Percentiles rank a stretch among this genome's conserved stretches.
phyloP scores from a whole-genome alignment of 2,797 vertebrate species.

The Labeo calbasu region DNA sequence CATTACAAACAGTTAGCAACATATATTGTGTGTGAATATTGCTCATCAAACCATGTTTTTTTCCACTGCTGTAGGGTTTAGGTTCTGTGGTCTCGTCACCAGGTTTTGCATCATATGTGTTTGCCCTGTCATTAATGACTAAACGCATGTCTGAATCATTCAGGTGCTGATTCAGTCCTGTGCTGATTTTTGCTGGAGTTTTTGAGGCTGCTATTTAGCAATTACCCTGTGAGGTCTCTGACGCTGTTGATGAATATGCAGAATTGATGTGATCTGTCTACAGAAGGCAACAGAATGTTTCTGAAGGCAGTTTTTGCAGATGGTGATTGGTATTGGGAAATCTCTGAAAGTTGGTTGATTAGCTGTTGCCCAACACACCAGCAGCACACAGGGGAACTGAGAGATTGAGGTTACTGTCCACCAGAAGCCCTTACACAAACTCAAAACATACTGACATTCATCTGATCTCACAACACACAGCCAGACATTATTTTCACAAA shows the following conservation, averaged over 20 bases:
- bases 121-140: background rate
- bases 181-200: background rate
- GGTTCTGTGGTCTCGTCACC: background rate
- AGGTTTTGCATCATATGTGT: background rate
- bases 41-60: background rate
- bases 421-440: constrained; percentile 11
- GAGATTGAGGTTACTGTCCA: constrained; percentile 29
- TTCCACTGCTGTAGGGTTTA: background rate
- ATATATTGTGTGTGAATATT: too few relatives aligned
- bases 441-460: constrained; percentile 22
- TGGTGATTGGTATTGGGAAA: constrained; percentile 52
- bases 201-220: constrained; percentile 15
- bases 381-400: constrained; percentile 51
- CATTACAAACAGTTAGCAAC: background rate
- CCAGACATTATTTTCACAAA: background rate
- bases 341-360: constrained; percentile 57
- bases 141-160: background rate
- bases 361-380: constrained; percentile 52
- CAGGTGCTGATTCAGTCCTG: constrained; percentile 9
- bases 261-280: constrained; percentile 41
- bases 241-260: constrained; percentile 17
- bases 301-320: constrained; percentile 35
- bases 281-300: constrained; percentile 33
- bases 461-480: background rate
- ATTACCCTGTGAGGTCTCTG: background rate